A percentile compares a stretch with the other conserved stretches of the same genome.
phyloP scores from a whole-genome alignment of 2,113 vertebrate genomes.

The Myodes glareolus region DNA sequence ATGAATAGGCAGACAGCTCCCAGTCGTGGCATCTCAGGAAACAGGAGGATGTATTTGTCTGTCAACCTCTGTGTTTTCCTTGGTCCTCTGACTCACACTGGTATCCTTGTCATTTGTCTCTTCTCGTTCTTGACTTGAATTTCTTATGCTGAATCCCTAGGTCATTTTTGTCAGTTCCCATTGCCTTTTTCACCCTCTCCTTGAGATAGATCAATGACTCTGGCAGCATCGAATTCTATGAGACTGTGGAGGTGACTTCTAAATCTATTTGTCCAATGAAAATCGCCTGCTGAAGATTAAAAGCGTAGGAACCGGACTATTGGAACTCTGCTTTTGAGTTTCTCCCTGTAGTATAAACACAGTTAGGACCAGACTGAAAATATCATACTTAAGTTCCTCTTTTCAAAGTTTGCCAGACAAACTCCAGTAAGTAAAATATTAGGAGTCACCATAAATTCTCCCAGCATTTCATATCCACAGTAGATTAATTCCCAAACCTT shows the following conservation, averaged over 20 bases:
- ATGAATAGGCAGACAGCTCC: background rate
- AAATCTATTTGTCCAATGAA: background rate
- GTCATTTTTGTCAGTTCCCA: background rate
- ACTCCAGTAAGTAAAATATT: background rate
- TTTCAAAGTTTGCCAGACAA: conserved; percentile 1
- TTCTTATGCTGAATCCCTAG: background rate
- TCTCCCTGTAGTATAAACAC: background rate
- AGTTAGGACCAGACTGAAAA: background rate
- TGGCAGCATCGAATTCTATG: background rate
- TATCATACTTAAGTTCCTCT: background rate
- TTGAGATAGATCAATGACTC: background rate
- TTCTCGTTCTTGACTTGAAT: background rate
- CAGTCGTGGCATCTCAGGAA: background rate
- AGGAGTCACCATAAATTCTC: background rate
- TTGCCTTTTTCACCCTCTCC: background rate
- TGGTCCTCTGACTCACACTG: too few species aligned
- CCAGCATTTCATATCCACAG: background rate
- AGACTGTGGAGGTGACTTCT: background rate
- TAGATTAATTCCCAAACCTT: background rate
- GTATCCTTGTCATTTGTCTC: background rate
- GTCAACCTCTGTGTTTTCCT: background rate
- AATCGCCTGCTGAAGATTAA: background rate
- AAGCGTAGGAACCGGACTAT: background rate
- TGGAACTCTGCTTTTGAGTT: background rate
- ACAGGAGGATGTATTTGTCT: background rate